Evolutionary conservation across 2,888 invertebrate species (phyloP), one percentile per base, ranked within the genome.

Genomic region (Lasioglossum vierecki): DNA sequence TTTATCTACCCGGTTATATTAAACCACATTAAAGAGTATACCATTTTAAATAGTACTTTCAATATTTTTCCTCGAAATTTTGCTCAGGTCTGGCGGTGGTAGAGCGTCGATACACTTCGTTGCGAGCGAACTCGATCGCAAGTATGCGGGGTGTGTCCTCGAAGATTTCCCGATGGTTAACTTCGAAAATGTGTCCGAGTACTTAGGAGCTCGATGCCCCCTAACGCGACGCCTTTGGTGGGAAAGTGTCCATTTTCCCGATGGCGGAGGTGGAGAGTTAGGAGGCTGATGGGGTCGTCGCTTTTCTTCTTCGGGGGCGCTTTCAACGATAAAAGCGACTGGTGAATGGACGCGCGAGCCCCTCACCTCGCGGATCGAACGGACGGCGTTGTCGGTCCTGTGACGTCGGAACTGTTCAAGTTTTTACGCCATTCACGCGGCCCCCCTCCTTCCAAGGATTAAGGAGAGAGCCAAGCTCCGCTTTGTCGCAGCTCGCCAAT

Each of bases 321-420:
- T 90, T 84, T 84, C 85, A 88, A 53, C 86, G 84, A 83, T 89
- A 88, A 89, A 91, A 88, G 91, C 88, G 87, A 88, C 85, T 85
- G 84, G 78, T 89, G 85, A 90, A 90, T 89, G 88, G 88, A 84
- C 88, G 88, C 77, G 35, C 35, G 35, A 89, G 80, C 83, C 86
- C 84, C 86, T 81, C 73, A 1, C 60, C 30, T 49, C 83, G 70
- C 76, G 74, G 81, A 86, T 88, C 90, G 89, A 90, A 88, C 83
- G 77, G 76, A 80, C 86, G 79, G 39, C 81, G 84, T 78, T 82
- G 39, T 39, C 39, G 39, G 30, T 71, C 60, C 57, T 41, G 79
- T n/a, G 44, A 35, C 66, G 71, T 84, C 83, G 71, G 66, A 86
- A 89, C 89, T 83, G 85, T 82, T 91, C 70, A 91, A 90, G 86